Base-by-base conservation (phyloP, 53 echinoderm and acorn worm genomes). In the Hippasteria phrygiana region DNA sequence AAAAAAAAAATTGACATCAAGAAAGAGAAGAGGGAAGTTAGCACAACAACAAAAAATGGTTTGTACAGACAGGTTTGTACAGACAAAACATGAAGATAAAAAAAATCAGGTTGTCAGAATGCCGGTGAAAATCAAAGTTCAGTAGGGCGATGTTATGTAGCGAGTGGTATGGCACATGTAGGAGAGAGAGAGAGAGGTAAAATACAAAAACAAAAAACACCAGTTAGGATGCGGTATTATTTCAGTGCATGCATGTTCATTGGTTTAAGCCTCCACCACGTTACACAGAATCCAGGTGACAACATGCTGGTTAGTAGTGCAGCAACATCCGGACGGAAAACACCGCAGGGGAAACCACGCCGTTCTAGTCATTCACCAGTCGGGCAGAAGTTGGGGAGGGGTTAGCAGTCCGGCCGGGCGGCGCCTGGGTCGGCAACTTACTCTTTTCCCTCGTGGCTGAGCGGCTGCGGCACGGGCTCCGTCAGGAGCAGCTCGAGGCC, bases 361-460 rank as follows among this genome's bases (percentile, higher is more conserved):
- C 59, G 26, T 59, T 67, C 34, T 8, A 34, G 32, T 67, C 67
- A 67, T n/a, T n/a, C 59, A 59, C 24, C 59, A 24, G 22, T 6
- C 18, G 18, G 55, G 55, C 11, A 59, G 11, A 45, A 11, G 46
- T 7, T 5, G 11, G 11, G 11, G 11, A 45, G 46, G 11, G 46
- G 46, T 45, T 45, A 45, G 46, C 46, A 45, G 46, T 45, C 46
- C 46, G 18, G 59, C 20, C 3, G 18, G 59, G 10, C 4, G 67
- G 67, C 2, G 67, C 34, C 0, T 10, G 50, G 39, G 29, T 27
- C 4, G 22, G 47, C 26, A 70, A 99, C 99, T 99, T 99, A 99
- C 99, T 99, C 99, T 94, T 99, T 96, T 63, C 92, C 96, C 91
- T 99, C 99, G 51, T 99, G 99, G 75, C 94, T 91, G 46, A 91